Conservation (phyloP, 2,113 vertebrate species). For the Dascyllus trimaculatus region DNA sequence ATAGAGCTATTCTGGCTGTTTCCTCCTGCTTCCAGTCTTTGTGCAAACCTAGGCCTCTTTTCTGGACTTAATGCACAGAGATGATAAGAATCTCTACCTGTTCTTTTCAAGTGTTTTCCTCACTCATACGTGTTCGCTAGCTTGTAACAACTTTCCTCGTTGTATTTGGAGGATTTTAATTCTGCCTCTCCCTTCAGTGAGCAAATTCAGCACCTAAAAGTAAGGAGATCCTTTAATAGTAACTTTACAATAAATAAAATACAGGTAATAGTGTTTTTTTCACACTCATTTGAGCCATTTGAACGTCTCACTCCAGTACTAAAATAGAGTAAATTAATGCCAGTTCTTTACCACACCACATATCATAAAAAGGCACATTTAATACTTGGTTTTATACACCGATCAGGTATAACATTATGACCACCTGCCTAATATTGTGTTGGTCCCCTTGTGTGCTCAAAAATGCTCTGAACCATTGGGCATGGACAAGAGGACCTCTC, state of each 20-base stretch:
- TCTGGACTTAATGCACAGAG: conserved; percentile 26
- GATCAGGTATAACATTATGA: no score
- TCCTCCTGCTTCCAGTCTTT: not conserved
- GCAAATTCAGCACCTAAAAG: conserved; percentile 42
- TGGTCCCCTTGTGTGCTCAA: no score
- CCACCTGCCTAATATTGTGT: no score
- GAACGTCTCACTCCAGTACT: conserved; percentile 14
- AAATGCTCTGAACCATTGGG: no score
- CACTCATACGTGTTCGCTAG: conserved; percentile 46
- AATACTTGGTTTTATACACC: conserved; percentile 39
- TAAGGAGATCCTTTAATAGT: conserved; percentile 14
- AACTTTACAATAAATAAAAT: conserved; percentile 5
- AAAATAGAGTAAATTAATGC: not conserved
- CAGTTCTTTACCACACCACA: not conserved
- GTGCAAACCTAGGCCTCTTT: not conserved
- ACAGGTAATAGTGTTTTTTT: conserved; percentile 38
- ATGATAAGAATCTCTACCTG: conserved; percentile 21
- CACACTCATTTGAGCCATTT: conserved; percentile 6
- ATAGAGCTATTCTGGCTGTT: not conserved
- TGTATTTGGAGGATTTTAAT: conserved; percentile 49
- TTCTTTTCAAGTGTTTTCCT: conserved; percentile 50
- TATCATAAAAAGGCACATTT: conserved; percentile 3
- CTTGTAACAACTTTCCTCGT: conserved; percentile 30
- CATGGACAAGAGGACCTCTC: no score
- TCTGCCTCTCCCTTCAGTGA: conserved; percentile 18